phyloP scores from a whole-genome alignment of 2,113 vertebrate species.

The Tursiops truncatus region DNA sequence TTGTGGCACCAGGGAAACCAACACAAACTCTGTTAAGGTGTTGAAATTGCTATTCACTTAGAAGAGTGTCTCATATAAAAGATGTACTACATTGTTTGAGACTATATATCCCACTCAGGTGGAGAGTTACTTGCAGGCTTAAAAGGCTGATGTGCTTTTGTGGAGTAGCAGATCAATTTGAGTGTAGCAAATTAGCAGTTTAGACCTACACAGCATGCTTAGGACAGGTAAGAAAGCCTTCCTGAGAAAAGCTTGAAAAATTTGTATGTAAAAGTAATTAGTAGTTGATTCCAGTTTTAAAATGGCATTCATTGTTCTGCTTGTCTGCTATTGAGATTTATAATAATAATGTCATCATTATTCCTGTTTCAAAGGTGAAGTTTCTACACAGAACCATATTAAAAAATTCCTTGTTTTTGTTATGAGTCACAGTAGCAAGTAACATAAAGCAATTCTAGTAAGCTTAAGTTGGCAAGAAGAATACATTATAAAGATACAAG shows the following conservation, averaged over 20 bases:
- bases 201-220: background rate
- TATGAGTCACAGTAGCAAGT: background rate
- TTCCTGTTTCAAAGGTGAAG: slow-evolving; percentile 35
- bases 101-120: slow-evolving; percentile 43
- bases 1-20: slow-evolving; percentile 67
- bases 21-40: slow-evolving; percentile 55
- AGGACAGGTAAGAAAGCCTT: background rate
- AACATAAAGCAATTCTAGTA: background rate
- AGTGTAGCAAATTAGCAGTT: background rate
- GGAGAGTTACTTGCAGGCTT: slow-evolving; percentile 45
- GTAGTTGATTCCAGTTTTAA: background rate
- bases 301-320: background rate
- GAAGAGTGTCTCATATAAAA: slow-evolving; percentile 52
- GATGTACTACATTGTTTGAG: slow-evolving; percentile 39
- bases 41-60: slow-evolving; percentile 53
- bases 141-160: slow-evolving; percentile 59
- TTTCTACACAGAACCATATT: slow-evolving; percentile 15
- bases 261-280: slow-evolving; percentile 47
- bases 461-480: background rate
- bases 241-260: background rate
- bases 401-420: slow-evolving; percentile 22
- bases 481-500: background rate
- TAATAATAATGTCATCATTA: background rate
- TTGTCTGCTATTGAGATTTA: background rate
- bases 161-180: slow-evolving; percentile 44